phyloP scores from a whole-genome alignment of 2,113 vertebrate species.

The Tragelaphus buxtoni region DNA sequence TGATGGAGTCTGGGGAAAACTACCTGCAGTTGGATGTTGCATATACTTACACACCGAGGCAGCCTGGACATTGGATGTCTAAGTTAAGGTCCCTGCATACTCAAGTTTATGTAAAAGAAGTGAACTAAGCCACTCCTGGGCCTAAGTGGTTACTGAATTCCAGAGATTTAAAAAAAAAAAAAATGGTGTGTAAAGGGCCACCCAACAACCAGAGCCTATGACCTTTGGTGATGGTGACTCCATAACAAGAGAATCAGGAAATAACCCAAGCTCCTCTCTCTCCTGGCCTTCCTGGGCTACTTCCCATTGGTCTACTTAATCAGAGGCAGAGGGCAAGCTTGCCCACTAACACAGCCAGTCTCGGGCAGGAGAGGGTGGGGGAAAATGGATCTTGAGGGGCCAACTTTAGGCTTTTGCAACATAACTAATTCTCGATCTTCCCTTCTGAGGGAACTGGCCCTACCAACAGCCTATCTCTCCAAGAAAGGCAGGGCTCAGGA shows the following conservation, averaged over 20 bases:
- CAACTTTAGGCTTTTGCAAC: background rate
- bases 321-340: background rate
- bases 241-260: background rate
- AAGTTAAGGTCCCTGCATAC: background rate
- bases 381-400: background rate
- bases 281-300: background rate
- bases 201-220: background rate
- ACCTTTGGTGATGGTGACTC: background rate
- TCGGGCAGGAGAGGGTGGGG: background rate
- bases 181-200: no score
- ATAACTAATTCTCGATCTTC: background rate
- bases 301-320: background rate
- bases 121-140: background rate
- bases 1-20: background rate
- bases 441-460: background rate
- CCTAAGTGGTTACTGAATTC: background rate
- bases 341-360: background rate
- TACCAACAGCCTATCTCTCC: background rate
- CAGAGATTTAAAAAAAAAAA: background rate
- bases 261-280: background rate
- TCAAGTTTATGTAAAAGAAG: background rate
- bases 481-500: background rate
- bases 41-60: background rate
- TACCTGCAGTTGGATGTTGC: rapidly evolving
- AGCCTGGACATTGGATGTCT: background rate